Evolutionary conservation across 1,140 invertebrate species (phyloP), one percentile per base, ranked within the genome.

Genomic region (Spodoptera litura): DNA sequence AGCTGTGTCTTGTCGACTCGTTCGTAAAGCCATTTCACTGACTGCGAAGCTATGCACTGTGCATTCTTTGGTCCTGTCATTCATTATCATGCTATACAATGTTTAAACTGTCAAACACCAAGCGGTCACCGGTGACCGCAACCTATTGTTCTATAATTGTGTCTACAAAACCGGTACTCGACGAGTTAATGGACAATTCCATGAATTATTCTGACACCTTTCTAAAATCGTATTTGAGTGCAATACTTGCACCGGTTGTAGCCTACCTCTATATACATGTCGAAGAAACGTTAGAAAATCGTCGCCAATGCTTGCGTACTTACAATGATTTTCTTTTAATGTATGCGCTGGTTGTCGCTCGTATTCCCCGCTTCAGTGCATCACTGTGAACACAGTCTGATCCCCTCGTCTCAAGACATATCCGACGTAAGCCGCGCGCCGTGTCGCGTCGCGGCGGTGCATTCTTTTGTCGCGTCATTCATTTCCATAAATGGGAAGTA

Each of bases 61-160:
- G 71, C 71, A 73, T 73, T 73, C 55, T 73, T 73, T 59, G 58
- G 71, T 59, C 38, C 71, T 59, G 71, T 73, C 71, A 25, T 73
- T 73, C 55, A 73, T 73, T 59, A 73, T 56, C 71, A 73, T 73
- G 71, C 49, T 56, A 49, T 12, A 15, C 55, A 73, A 59, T 61
- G 44, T 20, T 13, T 73, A n/a, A n/a, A n/a, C n/a, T n/a, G n/a
- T n/a, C n/a, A n/a, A n/a, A n/a, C n/a, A n/a, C n/a, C n/a, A n/a
- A n/a, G n/a, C n/a, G n/a, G n/a, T n/a, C n/a, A n/a, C n/a, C n/a
- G n/a, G n/a, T n/a, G n/a, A n/a, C n/a, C n/a, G n/a, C n/a, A n/a
- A n/a, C n/a, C n/a, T n/a, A n/a, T n/a, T n/a, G n/a, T n/a, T n/a
- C n/a, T n/a, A n/a, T n/a, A n/a, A n/a, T n/a, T n/a, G n/a, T n/a